Evolutionary conservation across 2,113 vertebrate species (phyloP), one percentile per base, ranked within the genome.

Genomic region (Terrapene triunguis): DNA sequence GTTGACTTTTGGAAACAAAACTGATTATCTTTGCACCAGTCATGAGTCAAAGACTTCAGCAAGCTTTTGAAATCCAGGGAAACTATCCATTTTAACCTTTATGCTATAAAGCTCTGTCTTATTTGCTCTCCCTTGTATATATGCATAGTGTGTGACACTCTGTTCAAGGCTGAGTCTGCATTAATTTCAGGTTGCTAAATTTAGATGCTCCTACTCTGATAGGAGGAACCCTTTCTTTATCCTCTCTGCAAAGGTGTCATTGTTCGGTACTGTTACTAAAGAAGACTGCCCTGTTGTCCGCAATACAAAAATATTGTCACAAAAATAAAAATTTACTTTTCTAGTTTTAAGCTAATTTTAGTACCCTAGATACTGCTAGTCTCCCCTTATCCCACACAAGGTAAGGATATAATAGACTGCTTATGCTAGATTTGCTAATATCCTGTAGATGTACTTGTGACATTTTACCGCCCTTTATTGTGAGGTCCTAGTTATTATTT

Each of bases 391-490:
- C 53, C 10, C 21, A 27, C 8, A 12, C 1, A 53, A 90, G 87
- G 51, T 97, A 93, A 95, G 92, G 93, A 62, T 2, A 16, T 55
- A 87, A 16, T 55, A 87, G 69, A 92, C 59, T 78, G 42, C 42
- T 44, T 44, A 76, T 29, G 6, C 2, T 27, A 47, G 25, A 47
- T 25, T 10, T 90, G 47, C 82, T 82, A 79, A 3, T 8, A 1
- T 90, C 95, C 32, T 90, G 24, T 38, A 78, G 84, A 27, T 0
- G 2, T 93, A 95, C 89, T 84, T 24, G 5, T 81, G 21, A 85
- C 8, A 3, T 62, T 92, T 88, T 87, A 55, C 8, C n/a, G 85
- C 11, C 50, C 14, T 89, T 12, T 11, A 27, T 8, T 85, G 3
- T 54, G 2, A 55, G 42, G 6, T 90, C 7, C 53, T 81, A 8